phyloP scores from a whole-genome alignment of 1,140 invertebrate species.

The Meloidogyne hapla region DNA sequence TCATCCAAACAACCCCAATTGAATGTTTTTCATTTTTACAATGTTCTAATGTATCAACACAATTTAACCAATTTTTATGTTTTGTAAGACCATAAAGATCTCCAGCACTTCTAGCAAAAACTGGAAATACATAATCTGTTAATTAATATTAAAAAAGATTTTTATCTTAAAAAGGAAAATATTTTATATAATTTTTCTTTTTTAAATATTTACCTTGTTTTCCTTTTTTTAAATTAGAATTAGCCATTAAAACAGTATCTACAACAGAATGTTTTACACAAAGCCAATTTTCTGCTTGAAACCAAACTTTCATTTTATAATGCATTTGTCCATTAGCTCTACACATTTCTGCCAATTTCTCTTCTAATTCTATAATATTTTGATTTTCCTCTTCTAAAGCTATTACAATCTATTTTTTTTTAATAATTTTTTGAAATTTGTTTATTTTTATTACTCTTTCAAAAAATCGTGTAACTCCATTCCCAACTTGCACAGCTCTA shows the following conservation, averaged over 20 bases:
- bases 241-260: conserved; percentile 16
- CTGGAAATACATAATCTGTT: background rate
- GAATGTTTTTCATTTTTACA: background rate
- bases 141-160: too few species aligned
- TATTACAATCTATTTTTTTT: conserved; percentile 17
- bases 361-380: conserved; percentile 20
- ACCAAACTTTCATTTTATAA: conserved; percentile 32
- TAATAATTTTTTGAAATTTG: too few species aligned
- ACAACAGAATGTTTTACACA: conserved; percentile 31
- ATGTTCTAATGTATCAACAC: background rate
- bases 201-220: background rate
- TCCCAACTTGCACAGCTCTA: conserved; percentile 20
- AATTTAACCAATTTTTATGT: conserved; percentile 8
- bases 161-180: too few species aligned
- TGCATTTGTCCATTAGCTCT: conserved; percentile 25
- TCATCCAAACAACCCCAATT: conserved; percentile 30
- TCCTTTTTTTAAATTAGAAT: conserved; percentile 12
- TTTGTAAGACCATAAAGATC: conserved; percentile 13
- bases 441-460: conserved; percentile 3
- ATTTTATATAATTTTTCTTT: too few species aligned
- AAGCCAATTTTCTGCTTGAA: conserved; percentile 35
- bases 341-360: conserved; percentile 27
- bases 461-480: conserved; percentile 26
- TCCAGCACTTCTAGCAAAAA: conserved; percentile 5
- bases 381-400: conserved; percentile 5